Evolutionary conservation across 1,140 invertebrate genomes (phyloP), one percentile per base, ranked within the genome.

Genomic region (Danaus plexippus): DNA sequence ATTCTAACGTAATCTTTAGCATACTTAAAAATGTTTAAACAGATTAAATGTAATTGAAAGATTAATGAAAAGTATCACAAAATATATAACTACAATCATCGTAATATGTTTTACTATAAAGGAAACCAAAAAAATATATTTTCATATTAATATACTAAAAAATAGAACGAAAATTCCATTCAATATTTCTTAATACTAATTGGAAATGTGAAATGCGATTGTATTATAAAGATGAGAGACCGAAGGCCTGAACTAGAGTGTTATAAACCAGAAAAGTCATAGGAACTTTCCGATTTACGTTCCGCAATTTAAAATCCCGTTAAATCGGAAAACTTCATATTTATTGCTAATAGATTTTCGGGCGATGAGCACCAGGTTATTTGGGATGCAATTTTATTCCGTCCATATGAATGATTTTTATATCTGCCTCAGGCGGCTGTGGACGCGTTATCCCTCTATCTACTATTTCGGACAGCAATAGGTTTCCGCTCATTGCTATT

Each of bases 331-430:
- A 86, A 86, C 68, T 86, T 86, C 73, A 86, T 86, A 84, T 86
- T 86, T 86, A 86, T 86, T 86, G 80, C 83, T 86, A 84, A 86
- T 86, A 86, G 83, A 86, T 86, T 86, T 82, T 82, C 71, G 79
- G 72, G 72, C 75, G 81, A 80, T 83, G 81, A 83, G 68, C 81
- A 81, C 71, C 70, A 77, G 79, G 79, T 81, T 83, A 82, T 81
- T 82, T 80, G 83, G 80, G 80, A 82, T 84, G 79, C 80, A 86
- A 86, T 86, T 84, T 86, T 86, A 84, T 86, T 86, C 84, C 78
- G 79, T 85, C 80, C 82, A 82, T 84, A 84, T 83, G 83, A 81
- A 84, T 86, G 83, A 80, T 83, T 83, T 85, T 86, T 84, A 81
- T 86, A 80, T 84, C 79, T 81, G 74, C 62, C 80, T 66, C 58